phyloP scores from a whole-genome alignment of 2,797 vertebrate genomes.

The Diceros bicornis region DNA sequence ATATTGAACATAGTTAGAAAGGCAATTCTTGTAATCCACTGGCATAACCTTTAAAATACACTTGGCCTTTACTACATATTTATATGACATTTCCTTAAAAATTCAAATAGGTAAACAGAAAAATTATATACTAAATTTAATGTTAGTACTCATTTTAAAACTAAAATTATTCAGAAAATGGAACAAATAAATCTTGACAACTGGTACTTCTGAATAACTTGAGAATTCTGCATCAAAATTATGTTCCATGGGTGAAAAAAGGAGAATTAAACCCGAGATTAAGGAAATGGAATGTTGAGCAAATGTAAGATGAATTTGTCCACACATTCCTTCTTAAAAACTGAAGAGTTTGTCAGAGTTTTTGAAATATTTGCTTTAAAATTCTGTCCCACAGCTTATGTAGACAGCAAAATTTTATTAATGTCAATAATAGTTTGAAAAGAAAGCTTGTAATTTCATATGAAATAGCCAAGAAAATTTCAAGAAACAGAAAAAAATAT shows the following conservation, averaged over 20 bases:
- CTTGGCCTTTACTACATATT: conserved; percentile 68
- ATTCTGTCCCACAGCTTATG: conserved; percentile 15
- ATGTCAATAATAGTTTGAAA: conserved; percentile 10
- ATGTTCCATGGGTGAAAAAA: background rate
- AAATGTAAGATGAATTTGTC: conserved; percentile 34
- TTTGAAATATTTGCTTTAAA: conserved; percentile 71
- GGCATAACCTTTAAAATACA: conserved; percentile 78
- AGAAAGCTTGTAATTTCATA: conserved; percentile 4
- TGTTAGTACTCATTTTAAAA: conserved; percentile 30
- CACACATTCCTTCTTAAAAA: conserved; percentile 9
- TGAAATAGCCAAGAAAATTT: conserved; percentile 21
- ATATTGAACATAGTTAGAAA: conserved; percentile 85
- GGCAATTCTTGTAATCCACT: conserved; percentile 81
- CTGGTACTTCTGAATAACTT: conserved; percentile 18
- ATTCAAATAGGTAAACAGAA: conserved; percentile 1
- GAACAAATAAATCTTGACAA: background rate
- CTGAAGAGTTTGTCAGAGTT: background rate
- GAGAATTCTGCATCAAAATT: background rate
- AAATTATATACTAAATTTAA: background rate
- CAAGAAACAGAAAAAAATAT: background rate
- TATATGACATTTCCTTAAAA: conserved; percentile 59
- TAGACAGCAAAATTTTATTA: conserved; percentile 42
- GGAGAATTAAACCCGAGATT: background rate
- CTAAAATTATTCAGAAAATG: conserved; percentile 36
- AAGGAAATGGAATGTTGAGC: background rate